Conservation (phyloP, 2,888 invertebrate species). For the Ophion costatus region DNA sequence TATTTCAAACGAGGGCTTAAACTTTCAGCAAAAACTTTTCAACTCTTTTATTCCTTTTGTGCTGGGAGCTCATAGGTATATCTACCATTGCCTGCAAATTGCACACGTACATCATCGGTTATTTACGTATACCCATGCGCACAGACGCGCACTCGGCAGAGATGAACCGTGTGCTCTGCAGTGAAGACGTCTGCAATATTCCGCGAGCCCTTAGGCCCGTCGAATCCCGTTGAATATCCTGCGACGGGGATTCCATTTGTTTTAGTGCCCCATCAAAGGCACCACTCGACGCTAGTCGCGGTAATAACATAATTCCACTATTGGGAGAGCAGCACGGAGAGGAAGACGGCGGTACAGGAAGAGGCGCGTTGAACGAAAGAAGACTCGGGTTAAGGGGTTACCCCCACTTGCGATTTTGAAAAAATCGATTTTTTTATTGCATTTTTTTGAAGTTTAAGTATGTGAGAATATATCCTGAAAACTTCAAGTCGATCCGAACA, state of each 20-base stretch:
- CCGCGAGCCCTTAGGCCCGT: slow-evolving; percentile 41
- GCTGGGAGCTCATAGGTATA: neutral
- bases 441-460: no score
- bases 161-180: slow-evolving; percentile 4
- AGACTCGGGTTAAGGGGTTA: no score
- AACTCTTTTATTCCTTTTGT: slow-evolving; percentile 20
- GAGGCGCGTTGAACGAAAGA: neutral
- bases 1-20: neutral
- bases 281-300: slow-evolving; percentile 46
- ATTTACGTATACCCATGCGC: neutral
- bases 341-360: slow-evolving; percentile 6
- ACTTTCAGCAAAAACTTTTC: slow-evolving; percentile 11
- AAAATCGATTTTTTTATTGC: no score
- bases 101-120: neutral
- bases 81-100: neutral
- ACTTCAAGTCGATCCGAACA: no score
- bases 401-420: no score
- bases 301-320: slow-evolving; percentile 59
- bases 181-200: slow-evolving; percentile 33
- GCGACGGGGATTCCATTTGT: slow-evolving; percentile 63
- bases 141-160: neutral
- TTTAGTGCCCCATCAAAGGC: slow-evolving; percentile 62
- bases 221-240: slow-evolving; percentile 46
- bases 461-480: no score
- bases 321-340: slow-evolving; percentile 29